These are phyloP conservation scores for Rattus norvegicus DNA, from an alignment of 2,113 vertebrate species.

Conservation along the genomic window DNA sequence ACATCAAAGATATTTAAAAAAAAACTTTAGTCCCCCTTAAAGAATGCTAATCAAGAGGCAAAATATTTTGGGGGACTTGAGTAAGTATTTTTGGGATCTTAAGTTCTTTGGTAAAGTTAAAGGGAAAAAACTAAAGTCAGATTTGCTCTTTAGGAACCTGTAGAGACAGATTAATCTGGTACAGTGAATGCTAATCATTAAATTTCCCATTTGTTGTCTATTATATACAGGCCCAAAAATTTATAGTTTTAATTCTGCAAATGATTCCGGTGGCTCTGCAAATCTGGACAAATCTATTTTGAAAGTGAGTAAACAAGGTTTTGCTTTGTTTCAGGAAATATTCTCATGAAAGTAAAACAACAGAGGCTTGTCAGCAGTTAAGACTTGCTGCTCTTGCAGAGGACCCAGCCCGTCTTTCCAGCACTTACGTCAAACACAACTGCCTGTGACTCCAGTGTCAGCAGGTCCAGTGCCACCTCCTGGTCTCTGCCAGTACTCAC, in stretches of 20 bases:
- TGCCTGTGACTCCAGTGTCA: neutral
- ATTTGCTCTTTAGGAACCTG: constrained; percentile 11
- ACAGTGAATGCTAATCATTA: constrained; percentile 30
- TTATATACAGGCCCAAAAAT: constrained; percentile 93
- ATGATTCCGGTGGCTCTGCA: constrained; percentile 87
- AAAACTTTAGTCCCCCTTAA: neutral
- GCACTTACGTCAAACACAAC: neutral
- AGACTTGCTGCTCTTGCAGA: neutral
- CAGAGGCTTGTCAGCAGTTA: neutral
- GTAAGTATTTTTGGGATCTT: no score
- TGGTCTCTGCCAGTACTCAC: neutral
- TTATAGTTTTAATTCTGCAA: constrained; percentile 93
- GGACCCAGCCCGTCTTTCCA: neutral
- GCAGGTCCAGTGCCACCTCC: neutral
- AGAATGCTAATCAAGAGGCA: neutral
- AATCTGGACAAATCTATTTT: constrained; percentile 94
- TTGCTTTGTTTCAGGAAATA: constrained; percentile 55
- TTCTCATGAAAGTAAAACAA: neutral
- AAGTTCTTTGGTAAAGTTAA: constrained; percentile 34
- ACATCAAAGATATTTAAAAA: neutral
- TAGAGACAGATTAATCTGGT: constrained; percentile 46
- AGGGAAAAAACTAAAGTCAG: neutral
- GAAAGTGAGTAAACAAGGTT: constrained; percentile 87
- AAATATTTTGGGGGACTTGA: constrained; percentile 32
- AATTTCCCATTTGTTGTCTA: constrained; percentile 64